Conservation (phyloP, 2,888 invertebrate species). For the Laspeyria flexula region DNA sequence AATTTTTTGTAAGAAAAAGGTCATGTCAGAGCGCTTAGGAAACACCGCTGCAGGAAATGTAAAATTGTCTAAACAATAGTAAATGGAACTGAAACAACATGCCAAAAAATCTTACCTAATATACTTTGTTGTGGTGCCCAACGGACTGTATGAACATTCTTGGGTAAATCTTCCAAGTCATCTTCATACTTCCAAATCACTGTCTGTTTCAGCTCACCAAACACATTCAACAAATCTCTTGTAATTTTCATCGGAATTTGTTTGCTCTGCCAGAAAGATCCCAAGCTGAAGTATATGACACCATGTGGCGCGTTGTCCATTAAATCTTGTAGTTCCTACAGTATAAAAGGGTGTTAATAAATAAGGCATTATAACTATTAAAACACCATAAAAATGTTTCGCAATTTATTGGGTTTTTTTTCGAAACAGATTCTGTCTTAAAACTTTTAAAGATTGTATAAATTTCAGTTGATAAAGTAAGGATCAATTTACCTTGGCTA, state of each 20-base stretch:
- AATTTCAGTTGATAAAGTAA: not conserved
- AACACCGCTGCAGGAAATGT: no score
- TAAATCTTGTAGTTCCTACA: conserved; percentile 68
- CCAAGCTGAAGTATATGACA: conserved; percentile 72
- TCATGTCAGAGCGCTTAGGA: no score
- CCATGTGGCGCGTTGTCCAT: conserved; percentile 64
- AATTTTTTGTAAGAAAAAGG: not conserved
- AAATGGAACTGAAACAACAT: no score
- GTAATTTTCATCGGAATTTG: conserved; percentile 55
- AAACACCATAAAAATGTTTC: no score
- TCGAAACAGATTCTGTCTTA: no score
- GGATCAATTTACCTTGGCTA: conserved; percentile 57
- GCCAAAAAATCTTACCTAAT: conserved; percentile 51
- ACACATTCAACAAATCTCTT: conserved; percentile 53
- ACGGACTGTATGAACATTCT: conserved; percentile 64
- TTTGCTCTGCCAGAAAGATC: conserved; percentile 59
- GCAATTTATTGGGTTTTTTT: not conserved
- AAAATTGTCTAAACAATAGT: no score
- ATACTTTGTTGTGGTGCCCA: conserved; percentile 75
- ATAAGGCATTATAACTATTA: no score
- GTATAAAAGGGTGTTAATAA: no score
- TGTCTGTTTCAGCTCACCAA: conserved; percentile 62
- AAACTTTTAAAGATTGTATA: not conserved
- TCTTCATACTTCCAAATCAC: conserved; percentile 74
- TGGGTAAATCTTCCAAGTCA: conserved; percentile 54